Conservation (phyloP, 2,113 vertebrate species). For the Gopherus evgoodei region DNA sequence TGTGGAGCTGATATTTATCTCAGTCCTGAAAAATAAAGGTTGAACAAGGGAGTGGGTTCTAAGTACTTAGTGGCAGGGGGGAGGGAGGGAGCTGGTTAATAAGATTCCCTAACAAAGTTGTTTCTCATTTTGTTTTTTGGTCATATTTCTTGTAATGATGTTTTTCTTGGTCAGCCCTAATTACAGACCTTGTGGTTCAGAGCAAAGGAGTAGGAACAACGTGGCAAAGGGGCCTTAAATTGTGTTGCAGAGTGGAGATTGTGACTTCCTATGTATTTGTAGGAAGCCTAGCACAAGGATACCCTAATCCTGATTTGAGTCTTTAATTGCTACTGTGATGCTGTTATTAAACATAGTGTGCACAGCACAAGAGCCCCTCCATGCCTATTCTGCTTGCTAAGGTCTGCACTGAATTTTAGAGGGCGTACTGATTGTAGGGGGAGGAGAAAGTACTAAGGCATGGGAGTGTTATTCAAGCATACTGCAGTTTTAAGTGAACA, state of each 20-base stretch:
- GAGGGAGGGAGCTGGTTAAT: not conserved
- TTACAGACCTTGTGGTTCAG: not conserved
- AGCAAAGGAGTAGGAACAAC: not conserved
- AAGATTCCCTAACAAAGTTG: not conserved
- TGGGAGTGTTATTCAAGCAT: not conserved
- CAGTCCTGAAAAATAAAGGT: not conserved
- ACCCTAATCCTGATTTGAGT: not conserved
- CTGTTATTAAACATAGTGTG: not conserved
- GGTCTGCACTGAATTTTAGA: not conserved
- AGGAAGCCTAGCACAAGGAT: not conserved
- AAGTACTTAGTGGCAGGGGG: not conserved
- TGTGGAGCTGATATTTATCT: not conserved
- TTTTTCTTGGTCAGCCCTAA: not conserved
- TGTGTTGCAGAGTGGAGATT: not conserved
- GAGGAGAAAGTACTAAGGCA: not conserved
- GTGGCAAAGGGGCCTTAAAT: not conserved
- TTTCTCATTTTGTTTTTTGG: not conserved
- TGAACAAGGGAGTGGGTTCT: not conserved
- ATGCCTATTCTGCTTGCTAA: not conserved
- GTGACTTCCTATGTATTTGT: not conserved
- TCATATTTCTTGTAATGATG: not conserved
- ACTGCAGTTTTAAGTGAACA: not conserved
- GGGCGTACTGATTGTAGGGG: not conserved
- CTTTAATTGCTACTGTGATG: not conserved
- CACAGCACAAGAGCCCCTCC: not conserved